Evolutionary conservation across 2,113 vertebrate species (phyloP), one percentile per base, ranked within the genome.

Genomic region (Cisticola juncidis): DNA sequence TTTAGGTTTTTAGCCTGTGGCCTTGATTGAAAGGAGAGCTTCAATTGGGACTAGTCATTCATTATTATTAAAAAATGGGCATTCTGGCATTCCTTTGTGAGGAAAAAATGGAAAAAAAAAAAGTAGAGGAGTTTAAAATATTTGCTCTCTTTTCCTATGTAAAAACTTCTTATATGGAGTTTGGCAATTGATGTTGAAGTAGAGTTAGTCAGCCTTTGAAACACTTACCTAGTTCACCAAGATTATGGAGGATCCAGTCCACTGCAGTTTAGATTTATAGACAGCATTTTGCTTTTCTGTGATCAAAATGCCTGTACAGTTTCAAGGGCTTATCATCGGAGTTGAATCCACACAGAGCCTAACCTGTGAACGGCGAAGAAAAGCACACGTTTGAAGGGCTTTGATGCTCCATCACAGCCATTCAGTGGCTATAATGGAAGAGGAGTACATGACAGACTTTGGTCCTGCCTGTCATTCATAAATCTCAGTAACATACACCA

Each of bases 181-280:
- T 96, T 86, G 57, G 56, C 73, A 82, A 76, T 84, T 94, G 94
- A 95, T 92, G 91, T 70, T 72, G 57, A 84, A 81, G 91, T n/a
- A 38, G 65, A 93, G 95, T 74, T 88, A 82, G 88, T 82, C 66
- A 66, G 95, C 38, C 92, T 97, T 97, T 97, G 94, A 97, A 97
- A 94, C 42, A 31, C 86, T 95, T 50, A 94, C 92, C 60, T 92
- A 44, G 72, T 86, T 70, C 68, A 79, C 9, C 33, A 88, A 60
- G 26, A 50, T 80, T 70, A 47, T 42, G 89, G 66, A 90, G 51
- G 80, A 78, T 74, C 72, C 85, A 83, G 79, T 92, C 97, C 93
- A 87, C 88, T 65, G 88, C 47, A 40, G 51, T 89, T 95, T 86
- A 54, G 62, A 89, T 86, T 87, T 90, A 76, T 35, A 96, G 81